These are phyloP conservation scores for Magallana ariakensis DNA, from an alignment of 1,140 invertebrate genomes.

Conservation along the genomic window DNA sequence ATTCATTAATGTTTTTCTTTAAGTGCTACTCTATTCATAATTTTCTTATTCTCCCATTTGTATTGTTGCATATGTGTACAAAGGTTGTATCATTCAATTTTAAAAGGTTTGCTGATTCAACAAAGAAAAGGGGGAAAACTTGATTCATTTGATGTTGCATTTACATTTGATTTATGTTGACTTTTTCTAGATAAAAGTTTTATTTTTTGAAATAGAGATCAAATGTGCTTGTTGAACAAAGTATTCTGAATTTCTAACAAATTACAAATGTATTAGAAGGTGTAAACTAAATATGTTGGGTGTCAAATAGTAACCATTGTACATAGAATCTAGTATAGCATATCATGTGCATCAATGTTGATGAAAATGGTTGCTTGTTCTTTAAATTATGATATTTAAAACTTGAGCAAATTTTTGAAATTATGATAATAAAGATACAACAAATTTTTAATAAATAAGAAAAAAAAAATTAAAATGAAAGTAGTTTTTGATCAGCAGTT, in stretches of 20 bases:
- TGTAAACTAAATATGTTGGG: background rate
- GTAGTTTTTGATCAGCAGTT: background rate
- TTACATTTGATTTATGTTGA: background rate
- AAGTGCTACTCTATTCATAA: slow-evolving; percentile 19
- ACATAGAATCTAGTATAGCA: slow-evolving; percentile 25
- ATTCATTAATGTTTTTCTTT: slow-evolving; percentile 28
- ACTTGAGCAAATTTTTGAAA: background rate
- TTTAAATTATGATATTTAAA: background rate
- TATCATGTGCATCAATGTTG: background rate
- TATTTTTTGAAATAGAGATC: slow-evolving; percentile 9
- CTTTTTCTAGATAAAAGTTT: slow-evolving; percentile 1
- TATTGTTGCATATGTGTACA: slow-evolving; percentile 19
- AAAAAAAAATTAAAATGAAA: background rate
- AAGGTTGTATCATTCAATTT: slow-evolving; percentile 1
- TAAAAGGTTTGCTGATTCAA: background rate
- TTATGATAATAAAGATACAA: no score
- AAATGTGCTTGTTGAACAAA: slow-evolving; percentile 25
- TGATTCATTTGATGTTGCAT: background rate
- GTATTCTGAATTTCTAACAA: background rate
- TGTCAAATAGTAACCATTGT: slow-evolving; percentile 35
- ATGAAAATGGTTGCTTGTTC: slow-evolving; percentile 24
- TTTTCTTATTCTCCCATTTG: background rate
- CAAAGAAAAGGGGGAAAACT: background rate
- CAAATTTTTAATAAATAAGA: no score
- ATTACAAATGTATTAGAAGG: background rate